Percentiles rank a stretch among this genome's conserved stretches.
Evolutionary conservation across 1,140 invertebrate genomes (phyloP).

Genomic region (Oryctes rhinoceros): DNA sequence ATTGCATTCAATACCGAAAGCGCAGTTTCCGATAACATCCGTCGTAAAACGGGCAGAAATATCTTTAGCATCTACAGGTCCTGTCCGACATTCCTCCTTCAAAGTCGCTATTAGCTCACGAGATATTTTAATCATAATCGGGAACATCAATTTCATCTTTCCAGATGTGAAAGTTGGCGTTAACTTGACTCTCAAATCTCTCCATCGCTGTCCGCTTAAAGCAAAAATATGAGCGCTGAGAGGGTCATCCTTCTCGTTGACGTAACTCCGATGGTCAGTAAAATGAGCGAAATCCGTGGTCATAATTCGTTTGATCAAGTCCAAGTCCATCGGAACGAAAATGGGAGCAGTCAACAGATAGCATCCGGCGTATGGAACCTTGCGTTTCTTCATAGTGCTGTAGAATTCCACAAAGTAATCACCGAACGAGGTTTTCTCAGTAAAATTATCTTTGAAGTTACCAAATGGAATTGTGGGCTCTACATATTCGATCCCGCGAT

Average conservation of each 20-base stretch:
- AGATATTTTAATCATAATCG: constrained; percentile 43
- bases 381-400: constrained; percentile 40
- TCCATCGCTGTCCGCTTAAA: constrained; percentile 62
- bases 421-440: constrained; percentile 51
- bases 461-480: constrained; percentile 42
- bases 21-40: constrained; percentile 66
- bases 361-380: constrained; percentile 42
- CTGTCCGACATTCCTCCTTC: constrained; percentile 28
- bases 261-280: constrained; percentile 34
- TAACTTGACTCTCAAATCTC: constrained; percentile 51
- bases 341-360: constrained; percentile 33
- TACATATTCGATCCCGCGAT: constrained; percentile 6
- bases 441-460: constrained; percentile 47
- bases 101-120: constrained; percentile 59
- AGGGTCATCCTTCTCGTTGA: constrained; percentile 49
- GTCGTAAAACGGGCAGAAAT: constrained; percentile 61
- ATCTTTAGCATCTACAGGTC: constrained; percentile 57
- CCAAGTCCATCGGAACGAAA: constrained; percentile 43
- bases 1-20: constrained; percentile 59
- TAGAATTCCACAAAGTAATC: constrained; percentile 54
- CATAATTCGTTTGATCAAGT: constrained; percentile 43
- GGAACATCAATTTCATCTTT: constrained; percentile 63
- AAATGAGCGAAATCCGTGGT: constrained; percentile 45
- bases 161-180: constrained; percentile 64
- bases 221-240: constrained; percentile 56